Percentiles rank a stretch among this genome's conserved stretches.
Conservation (phyloP, 2,113 vertebrate genomes). For the Talpa occidentalis region DNA sequence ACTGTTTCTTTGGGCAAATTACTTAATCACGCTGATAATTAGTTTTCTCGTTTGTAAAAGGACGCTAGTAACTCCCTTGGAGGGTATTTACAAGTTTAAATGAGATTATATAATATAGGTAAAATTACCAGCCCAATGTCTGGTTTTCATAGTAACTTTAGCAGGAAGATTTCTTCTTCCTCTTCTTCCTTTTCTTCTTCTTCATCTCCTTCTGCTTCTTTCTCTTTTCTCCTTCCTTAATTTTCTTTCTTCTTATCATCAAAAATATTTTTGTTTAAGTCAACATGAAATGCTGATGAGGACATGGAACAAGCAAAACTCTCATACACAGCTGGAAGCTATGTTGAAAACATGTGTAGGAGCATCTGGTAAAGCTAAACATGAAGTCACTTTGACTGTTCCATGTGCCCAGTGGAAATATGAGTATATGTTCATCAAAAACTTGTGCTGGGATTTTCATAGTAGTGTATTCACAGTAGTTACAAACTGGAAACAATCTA, state of each 20-base stretch:
- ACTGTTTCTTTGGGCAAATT: background rate
- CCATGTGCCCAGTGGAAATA: background rate
- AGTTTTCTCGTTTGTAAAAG: slow-evolving; percentile 6
- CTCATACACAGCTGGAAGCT: background rate
- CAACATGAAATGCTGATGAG: background rate
- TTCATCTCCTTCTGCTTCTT: background rate
- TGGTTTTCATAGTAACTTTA: background rate
- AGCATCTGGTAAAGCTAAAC: background rate
- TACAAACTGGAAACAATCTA: background rate
- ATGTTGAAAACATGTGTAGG: background rate
- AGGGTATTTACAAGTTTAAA: slow-evolving; percentile 3
- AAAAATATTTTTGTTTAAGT: background rate
- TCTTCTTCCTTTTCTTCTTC: background rate
- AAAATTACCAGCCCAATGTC: background rate
- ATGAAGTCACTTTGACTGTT: background rate
- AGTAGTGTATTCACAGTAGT: background rate
- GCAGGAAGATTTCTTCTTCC: background rate
- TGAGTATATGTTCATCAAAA: background rate
- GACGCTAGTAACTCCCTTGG: background rate
- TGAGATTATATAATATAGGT: background rate
- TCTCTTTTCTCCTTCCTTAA: background rate
- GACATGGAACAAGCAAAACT: background rate
- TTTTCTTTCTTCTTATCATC: background rate
- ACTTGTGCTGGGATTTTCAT: background rate
- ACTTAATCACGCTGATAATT: background rate